Base-by-base conservation (phyloP, 1,140 invertebrate genomes). In the Drosophila ercepeae region DNA sequence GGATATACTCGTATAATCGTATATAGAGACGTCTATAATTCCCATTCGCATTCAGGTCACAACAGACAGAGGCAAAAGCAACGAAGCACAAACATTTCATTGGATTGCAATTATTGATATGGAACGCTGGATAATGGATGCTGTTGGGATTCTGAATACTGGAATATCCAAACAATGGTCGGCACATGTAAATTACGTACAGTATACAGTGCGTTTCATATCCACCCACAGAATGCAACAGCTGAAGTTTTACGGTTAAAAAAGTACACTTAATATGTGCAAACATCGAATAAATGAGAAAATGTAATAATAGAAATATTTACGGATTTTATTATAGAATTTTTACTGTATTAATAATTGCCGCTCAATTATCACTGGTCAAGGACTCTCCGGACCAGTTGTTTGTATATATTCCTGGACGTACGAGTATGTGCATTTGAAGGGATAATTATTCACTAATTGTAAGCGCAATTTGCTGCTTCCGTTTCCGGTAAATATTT, bases 401-500 rank as follows among this genome's bases (percentile, higher is more conserved):
- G 13, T 36, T n/a, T 23, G 21, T 14, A 19, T 29, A 14, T 42
- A 21, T 46, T 19, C n/a, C 11, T 19, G 32, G 13, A 5, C 29
- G 13, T 23, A 5, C 29, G 13, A 16, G 48, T n/a, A 16, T 44
- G 42, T 29, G 45, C 16, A 7, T 7, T 48, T 23, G 41, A 63
- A 54, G 68, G 60, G 60, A 81, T 81, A 81, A 81, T 81, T 81
- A 81, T 58, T 53, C 44, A 55, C 78, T 76, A 76, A 81, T 82
- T 81, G 70, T 52, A 45, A 41, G 78, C 73, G 58, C 67, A 73
- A 75, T 82, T 81, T 73, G 71, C 44, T 72, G 55, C 69, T 76
- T 68, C 69, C 78, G 70, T 58, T 59, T 57, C 64, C 73, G 73
- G 53, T 23, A 8, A 53, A 36, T 44, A 25, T 27, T 70, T 54